Percentiles rank a stretch among this genome's conserved stretches.
Conservation (phyloP, 2,888 invertebrate species). For the Epinotia brunnichana region DNA sequence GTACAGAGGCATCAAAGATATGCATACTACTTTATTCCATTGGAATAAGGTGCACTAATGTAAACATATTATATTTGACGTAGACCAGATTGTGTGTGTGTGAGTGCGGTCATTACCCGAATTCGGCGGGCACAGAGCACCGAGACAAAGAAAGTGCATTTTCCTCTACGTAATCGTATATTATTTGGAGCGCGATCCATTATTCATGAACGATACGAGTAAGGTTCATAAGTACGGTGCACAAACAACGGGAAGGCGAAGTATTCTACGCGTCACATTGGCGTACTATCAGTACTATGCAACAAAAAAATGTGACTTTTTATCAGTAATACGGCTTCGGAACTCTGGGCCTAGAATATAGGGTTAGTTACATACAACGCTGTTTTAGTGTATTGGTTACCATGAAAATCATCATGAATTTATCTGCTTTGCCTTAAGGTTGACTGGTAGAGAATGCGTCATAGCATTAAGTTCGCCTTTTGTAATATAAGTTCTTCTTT, state of each 20-base stretch:
- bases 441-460: too few relatives aligned
- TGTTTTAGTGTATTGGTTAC: too few relatives aligned
- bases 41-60: neutral
- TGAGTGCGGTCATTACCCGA: constrained; percentile 62
- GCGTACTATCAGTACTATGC: neutral
- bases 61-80: neutral
- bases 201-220: constrained; percentile 80
- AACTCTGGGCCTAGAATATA: neutral
- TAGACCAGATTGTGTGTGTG: constrained; percentile 31
- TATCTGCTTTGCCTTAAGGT: too few relatives aligned
- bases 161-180: constrained; percentile 63
- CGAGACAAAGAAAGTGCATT: constrained; percentile 81
- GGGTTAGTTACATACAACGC: neutral
- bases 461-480: too few relatives aligned
- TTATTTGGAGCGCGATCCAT: constrained; percentile 61
- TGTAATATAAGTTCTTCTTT: too few relatives aligned
- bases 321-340: neutral
- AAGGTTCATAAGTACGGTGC: constrained; percentile 71
- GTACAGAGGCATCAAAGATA: neutral
- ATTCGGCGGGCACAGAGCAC: constrained; percentile 54
- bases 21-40: neutral
- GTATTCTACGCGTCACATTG: constrained; percentile 9
- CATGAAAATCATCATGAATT: too few relatives aligned
- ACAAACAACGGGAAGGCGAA: constrained; percentile 46
- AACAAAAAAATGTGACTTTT: neutral